phyloP scores from a whole-genome alignment of 1,140 invertebrate genomes.

The Drosophila setifemur region DNA sequence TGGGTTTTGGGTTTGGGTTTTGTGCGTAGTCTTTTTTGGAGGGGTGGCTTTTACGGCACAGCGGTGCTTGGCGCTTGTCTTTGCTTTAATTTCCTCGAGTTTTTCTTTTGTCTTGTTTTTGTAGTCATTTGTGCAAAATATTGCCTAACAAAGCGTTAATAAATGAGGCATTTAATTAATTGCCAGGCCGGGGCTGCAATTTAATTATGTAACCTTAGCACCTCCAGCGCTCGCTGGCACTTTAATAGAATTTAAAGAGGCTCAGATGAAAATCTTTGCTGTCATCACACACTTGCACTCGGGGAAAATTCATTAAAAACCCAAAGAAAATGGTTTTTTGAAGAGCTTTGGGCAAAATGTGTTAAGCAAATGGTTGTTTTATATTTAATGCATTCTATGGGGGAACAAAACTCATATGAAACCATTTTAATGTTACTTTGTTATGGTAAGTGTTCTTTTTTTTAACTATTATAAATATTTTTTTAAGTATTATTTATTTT shows the following conservation, averaged over 20 bases:
- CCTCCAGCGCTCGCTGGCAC: slow-evolving; percentile 55
- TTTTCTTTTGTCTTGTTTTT: slow-evolving; percentile 47
- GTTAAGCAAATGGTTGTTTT: too few relatives aligned
- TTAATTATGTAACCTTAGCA: slow-evolving; percentile 80
- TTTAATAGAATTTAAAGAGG: slow-evolving; percentile 70
- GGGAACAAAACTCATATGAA: too few relatives aligned
- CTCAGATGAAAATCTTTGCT: slow-evolving; percentile 2
- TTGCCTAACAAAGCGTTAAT: slow-evolving; percentile 79
- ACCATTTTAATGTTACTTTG: too few relatives aligned
- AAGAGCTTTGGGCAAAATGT: too few relatives aligned
- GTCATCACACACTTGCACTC: slow-evolving; percentile 5
- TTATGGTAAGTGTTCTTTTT: too few relatives aligned
- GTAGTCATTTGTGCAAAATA: slow-evolving; percentile 78
- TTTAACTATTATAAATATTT: too few relatives aligned
- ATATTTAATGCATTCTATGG: too few relatives aligned
- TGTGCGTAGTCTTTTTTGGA: slow-evolving; percentile 2
- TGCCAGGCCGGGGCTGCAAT: slow-evolving; percentile 60
- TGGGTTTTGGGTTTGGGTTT: slow-evolving; percentile 13
- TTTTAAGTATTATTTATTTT: too few relatives aligned
- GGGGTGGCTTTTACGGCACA: slow-evolving; percentile 31
- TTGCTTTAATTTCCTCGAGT: slow-evolving; percentile 33
- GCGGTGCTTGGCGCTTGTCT: slow-evolving; percentile 17
- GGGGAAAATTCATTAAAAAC: neutral
- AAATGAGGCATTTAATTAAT: slow-evolving; percentile 81
- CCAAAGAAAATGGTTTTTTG: too few relatives aligned